These are phyloP conservation scores for Apomyelois bistriatella DNA, from an alignment of 2,888 invertebrate species.

Conservation along the genomic window DNA sequence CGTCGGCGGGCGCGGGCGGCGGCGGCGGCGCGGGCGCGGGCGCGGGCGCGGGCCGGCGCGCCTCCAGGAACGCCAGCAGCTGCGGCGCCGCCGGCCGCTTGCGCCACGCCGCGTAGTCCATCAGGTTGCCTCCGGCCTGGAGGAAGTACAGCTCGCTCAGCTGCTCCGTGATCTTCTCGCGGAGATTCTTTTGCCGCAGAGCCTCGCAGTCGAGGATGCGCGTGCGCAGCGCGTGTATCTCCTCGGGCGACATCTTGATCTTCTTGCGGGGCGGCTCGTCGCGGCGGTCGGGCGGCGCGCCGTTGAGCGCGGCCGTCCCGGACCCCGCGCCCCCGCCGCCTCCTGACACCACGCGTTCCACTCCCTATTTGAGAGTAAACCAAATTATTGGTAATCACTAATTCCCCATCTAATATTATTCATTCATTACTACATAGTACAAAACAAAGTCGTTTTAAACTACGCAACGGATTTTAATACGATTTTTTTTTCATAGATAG, in stretches of 20 bases:
- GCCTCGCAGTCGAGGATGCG: conserved; percentile 86
- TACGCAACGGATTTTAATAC: too few species aligned
- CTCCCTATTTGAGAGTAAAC: conserved; percentile 42
- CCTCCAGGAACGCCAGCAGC: conserved; percentile 86
- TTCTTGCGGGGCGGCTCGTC: conserved; percentile 61
- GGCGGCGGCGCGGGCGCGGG: conserved; percentile 52
- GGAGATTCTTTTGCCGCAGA: conserved; percentile 83
- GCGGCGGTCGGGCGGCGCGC: conserved; percentile 23
- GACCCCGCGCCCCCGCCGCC: conserved; percentile 22
- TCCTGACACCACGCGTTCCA: conserved; percentile 48
- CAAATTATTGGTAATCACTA: too few species aligned
- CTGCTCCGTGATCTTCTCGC: conserved; percentile 88
- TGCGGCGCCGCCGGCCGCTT: conserved; percentile 88
- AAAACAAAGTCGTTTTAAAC: too few species aligned
- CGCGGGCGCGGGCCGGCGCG: conserved; percentile 86
- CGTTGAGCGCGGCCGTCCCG: conserved; percentile 37
- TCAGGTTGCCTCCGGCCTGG: conserved; percentile 91
- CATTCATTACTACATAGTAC: too few species aligned
- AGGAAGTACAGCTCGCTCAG: conserved; percentile 92
- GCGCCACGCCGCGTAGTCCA: conserved; percentile 92
- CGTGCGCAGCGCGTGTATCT: conserved; percentile 75
- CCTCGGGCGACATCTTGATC: conserved; percentile 40
- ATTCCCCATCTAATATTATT: too few species aligned
- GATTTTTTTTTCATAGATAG: too few species aligned
- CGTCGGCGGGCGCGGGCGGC: conserved; percentile 72